A percentile compares a stretch with the other conserved stretches of the same genome.
Evolutionary conservation across 1,140 invertebrate genomes (phyloP).

Genomic region (Gyrodactylus bullatarudis): DNA sequence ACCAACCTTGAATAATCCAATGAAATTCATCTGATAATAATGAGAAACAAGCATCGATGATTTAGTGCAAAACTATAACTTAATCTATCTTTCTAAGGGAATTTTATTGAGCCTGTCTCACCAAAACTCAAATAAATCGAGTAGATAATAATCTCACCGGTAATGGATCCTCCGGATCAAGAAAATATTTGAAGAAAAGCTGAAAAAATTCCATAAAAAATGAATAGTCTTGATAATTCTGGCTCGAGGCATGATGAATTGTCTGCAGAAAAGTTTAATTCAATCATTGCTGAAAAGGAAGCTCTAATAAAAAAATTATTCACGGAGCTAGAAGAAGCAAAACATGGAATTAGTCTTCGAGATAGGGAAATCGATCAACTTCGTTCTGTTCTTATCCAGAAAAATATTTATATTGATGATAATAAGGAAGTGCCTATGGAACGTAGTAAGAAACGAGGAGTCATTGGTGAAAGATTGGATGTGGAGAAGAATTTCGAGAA

Average conservation of each 20-base stretch:
- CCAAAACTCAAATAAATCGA: no score
- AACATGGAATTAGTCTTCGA: neutral
- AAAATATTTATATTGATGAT: neutral
- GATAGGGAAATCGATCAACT: neutral
- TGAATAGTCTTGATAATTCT: no score
- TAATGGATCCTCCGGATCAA: no score
- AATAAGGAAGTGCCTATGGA: neutral
- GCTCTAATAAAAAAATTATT: neutral
- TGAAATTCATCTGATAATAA: neutral
- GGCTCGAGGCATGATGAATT: no score
- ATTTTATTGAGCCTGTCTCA: no score
- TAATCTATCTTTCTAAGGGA: no score
- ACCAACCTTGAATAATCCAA: neutral
- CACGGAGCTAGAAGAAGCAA: neutral
- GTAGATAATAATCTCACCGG: no score
- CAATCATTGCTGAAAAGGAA: neutral
- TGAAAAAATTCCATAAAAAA: no score
- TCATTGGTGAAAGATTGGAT: neutral
- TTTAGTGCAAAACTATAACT: neutral
- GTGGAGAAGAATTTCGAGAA: no score
- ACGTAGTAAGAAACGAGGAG: neutral
- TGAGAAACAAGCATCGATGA: neutral
- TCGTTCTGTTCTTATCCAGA: neutral
- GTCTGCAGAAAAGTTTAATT: no score
- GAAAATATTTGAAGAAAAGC: no score